These are phyloP conservation scores for Hyles vespertilio DNA, from an alignment of 1,140 invertebrate genomes.

Conservation along the genomic window DNA sequence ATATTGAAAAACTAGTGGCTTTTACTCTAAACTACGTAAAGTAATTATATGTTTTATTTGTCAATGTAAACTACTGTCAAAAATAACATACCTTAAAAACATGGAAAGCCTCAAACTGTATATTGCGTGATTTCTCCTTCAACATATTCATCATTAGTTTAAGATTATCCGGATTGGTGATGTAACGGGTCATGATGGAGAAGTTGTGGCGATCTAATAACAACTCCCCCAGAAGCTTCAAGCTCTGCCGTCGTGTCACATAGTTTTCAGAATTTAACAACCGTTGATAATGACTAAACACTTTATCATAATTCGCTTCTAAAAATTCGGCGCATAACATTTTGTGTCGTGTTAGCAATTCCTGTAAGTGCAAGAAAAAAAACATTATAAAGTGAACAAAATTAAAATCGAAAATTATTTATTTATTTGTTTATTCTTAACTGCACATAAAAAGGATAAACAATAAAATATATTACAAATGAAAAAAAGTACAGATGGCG, in stretches of 20 bases:
- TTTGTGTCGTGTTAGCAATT: conserved; percentile 99
- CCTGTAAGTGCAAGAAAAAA: conserved; percentile 79
- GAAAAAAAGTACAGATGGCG: too few relatives aligned
- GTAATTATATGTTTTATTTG: too few relatives aligned
- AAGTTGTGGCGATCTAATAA: conserved; percentile 99
- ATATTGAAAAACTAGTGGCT: too few relatives aligned
- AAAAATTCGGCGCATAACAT: conserved; percentile 98
- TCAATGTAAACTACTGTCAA: too few relatives aligned
- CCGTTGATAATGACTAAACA: conserved; percentile 97
- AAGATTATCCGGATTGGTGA: conserved; percentile 99
- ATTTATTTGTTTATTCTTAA: too few relatives aligned
- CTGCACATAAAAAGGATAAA: too few relatives aligned
- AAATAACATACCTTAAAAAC: conserved; percentile 94
- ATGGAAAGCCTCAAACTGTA: conserved; percentile 99
- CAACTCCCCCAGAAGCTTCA: conserved; percentile 98
- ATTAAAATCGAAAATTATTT: too few relatives aligned
- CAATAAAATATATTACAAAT: too few relatives aligned
- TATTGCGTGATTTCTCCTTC: conserved; percentile 99
- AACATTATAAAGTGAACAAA: too few relatives aligned
- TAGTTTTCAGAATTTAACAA: conserved; percentile 99
- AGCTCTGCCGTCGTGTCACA: conserved; percentile 96
- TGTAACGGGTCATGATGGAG: conserved; percentile 98
- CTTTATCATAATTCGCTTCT: conserved; percentile 98
- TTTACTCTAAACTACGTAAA: too few relatives aligned
- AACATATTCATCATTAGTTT: conserved; percentile 99